Percentiles rank a stretch among this genome's conserved stretches.
Conservation (phyloP, 1,140 invertebrate genomes). For the Macrosteles quadrilineatus region DNA sequence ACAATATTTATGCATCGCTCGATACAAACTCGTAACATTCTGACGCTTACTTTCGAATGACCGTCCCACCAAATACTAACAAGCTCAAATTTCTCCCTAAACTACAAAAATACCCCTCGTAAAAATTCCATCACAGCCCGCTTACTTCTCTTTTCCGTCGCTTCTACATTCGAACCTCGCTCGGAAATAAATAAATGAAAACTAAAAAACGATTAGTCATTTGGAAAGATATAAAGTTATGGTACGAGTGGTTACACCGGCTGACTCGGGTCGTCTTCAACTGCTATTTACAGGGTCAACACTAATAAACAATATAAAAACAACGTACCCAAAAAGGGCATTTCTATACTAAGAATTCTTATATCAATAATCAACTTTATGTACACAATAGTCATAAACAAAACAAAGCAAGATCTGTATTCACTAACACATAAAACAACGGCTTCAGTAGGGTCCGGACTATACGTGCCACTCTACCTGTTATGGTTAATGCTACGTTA, state of each 20-base stretch:
- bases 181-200: constrained; percentile 4
- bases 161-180: not conserved
- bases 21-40: not conserved
- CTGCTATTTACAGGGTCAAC: constrained; percentile 22
- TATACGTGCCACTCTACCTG: not conserved
- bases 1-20: not conserved
- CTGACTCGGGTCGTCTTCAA: not conserved
- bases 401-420: constrained; percentile 21
- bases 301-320: constrained; percentile 30
- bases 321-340: constrained; percentile 20
- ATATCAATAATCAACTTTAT: constrained; percentile 30
- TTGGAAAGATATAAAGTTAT: not conserved
- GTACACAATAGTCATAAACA: constrained; percentile 26
- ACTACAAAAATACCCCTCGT: constrained; percentile 15
- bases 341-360: constrained; percentile 24
- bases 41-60: not conserved
- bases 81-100: constrained; percentile 16
- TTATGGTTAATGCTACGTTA: too few species aligned
- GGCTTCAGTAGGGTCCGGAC: not conserved
- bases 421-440: constrained; percentile 28
- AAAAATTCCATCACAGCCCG: constrained; percentile 17
- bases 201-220: constrained; percentile 5
- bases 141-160: not conserved
- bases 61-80: not conserved
- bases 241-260: constrained; percentile 6